Conservation (phyloP, 2,113 vertebrate genomes). For the Zosterops borbonicus region DNA sequence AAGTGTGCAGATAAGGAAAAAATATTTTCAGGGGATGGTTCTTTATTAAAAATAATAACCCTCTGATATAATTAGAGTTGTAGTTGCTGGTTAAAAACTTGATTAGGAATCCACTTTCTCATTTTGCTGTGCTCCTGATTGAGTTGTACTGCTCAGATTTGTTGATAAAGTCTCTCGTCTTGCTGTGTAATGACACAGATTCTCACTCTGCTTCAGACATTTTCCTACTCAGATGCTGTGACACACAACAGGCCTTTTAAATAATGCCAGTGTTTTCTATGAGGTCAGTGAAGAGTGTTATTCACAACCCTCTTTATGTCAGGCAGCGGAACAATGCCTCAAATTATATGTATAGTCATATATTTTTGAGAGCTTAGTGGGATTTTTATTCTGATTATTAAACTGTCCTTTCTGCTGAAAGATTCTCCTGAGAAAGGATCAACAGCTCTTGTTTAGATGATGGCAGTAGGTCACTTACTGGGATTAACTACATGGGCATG, state of each 20-base stretch:
- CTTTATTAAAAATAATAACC: neutral
- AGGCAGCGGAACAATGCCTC: neutral
- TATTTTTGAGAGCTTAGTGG: neutral
- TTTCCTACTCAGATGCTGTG: neutral
- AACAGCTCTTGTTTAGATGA: neutral
- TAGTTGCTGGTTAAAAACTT: neutral
- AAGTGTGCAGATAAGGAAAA: neutral
- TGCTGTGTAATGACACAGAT: neutral
- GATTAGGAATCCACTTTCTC: neutral
- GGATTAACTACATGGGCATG: neutral
- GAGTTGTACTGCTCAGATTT: neutral
- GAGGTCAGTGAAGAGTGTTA: neutral
- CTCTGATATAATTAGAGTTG: neutral
- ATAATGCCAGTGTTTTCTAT: neutral
- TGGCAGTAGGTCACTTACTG: neutral
- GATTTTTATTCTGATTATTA: neutral
- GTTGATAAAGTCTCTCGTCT: neutral
- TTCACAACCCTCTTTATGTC: neutral
- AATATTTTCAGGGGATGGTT: neutral
- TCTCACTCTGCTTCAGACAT: neutral
- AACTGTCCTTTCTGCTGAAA: neutral
- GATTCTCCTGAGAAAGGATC: neutral
- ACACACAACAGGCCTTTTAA: neutral
- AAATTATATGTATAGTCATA: neutral
- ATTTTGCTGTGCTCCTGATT: neutral